Evolutionary conservation across 2,888 invertebrate species (phyloP), one percentile per base, ranked within the genome.

Genomic region (Harmothoe impar): DNA sequence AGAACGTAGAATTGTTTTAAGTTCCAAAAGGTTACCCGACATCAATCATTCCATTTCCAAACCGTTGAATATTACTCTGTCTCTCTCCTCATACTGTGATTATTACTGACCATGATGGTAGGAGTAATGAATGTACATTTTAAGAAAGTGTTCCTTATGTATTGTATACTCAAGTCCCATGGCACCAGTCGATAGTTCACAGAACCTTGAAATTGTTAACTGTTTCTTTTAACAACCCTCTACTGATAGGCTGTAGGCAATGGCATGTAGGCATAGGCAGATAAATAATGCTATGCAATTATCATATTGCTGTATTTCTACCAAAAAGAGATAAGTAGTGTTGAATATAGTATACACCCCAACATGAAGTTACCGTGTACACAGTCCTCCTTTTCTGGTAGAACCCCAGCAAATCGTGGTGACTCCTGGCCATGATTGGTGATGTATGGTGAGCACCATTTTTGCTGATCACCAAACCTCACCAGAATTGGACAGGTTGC

Each of bases 321-420:
- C 77, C 77, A 5, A 77, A 25, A 77, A 77, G 77, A 77, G 77
- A 77, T 77, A 77, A 77, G 77, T 77, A 77, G 77, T 31, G 29
- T 31, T 29, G 77, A 31, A 77, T 77, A 31, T 77, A 62, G 23
- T 20, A n/a, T 62, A 62, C 62, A 62, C 43, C 43, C 43, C 3
- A 5, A 3, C n/a, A 62, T 62, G 62, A 20, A 62, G 62, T n/a
- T 62, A n/a, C 20, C 62, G 15, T n/a, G n/a, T 62, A n/a, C n/a
- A 62, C 62, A 62, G n/a, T n/a, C 62, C n/a, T n/a, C 62, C 62
- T 1, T 5, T 62, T 62, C 15, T n/a, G 10, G 3, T 43, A 43
- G 3, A 43, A 43, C n/a, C n/a, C n/a, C n/a, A n/a, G n/a, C n/a
- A n/a, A n/a, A n/a, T n/a, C n/a, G n/a, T n/a, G n/a, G n/a, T n/a